Evolutionary conservation across 2,888 invertebrate species (phyloP), one percentile per base, ranked within the genome.

Genomic region (Chrysomela aeneicollis): DNA sequence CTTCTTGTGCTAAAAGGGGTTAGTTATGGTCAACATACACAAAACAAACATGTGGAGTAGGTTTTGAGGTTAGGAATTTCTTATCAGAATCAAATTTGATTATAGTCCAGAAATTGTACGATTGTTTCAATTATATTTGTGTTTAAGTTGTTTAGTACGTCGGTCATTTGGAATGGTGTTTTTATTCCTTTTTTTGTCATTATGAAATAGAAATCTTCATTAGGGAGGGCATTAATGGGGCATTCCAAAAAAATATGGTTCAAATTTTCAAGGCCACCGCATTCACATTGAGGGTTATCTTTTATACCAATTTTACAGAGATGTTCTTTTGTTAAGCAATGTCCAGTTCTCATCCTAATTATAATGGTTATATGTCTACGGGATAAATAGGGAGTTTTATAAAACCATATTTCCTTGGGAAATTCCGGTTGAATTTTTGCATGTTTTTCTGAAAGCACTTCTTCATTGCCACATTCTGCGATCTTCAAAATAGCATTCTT

Each of bases 291-390:
- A 10, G 53, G 32, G 5, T 17, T 3, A 8, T 53, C 18, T 32
- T 53, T 53, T 5, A 21, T 17, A 3, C 35, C 35, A n/a, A 53
- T 53, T 35, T 35, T 53, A 18, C 32, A 17, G 1, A 53, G 35
- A 12, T 53, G 53, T 32, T 53, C 19, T 32, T n/a, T n/a, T 17
- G 53, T 53, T 18, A 17, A 19, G 18, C 62, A 62, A 17, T 62
- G 63, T 50, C 53, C 53, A 12, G 62, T 53, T 58, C 50, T 35
- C 37, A 63, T 63, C n/a, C 58, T 35, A 0, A 63, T 63, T 12
- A 51, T 51, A 1, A 26, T 57, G 2, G 62, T 50, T 35, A 62
- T 58, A 19, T 61, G 61, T 61, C 61, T 61, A n/a, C 61, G 30
- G 15, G 18, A 17, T 32, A 42, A 35, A 26, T 9, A 42, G n/a